A percentile compares a stretch with the other conserved stretches of the same genome.
Evolutionary conservation across 2,888 invertebrate species (phyloP).

Genomic region (Saturnia pavonia): DNA sequence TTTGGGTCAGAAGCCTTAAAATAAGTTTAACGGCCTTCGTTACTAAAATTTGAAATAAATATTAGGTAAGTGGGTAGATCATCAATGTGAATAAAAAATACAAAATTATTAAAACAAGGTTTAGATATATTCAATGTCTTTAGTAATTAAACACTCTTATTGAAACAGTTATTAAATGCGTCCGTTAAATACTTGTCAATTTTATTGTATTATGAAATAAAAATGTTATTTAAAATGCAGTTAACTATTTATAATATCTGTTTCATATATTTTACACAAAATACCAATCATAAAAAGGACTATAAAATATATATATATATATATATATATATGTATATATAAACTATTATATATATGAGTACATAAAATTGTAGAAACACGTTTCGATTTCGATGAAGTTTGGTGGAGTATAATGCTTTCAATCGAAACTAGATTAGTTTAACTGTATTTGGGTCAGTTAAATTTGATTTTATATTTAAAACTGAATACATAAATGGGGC

Average conservation of each 20-base stretch:
- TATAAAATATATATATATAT: not conserved
- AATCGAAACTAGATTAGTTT: constrained; percentile 57
- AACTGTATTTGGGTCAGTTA: constrained; percentile 60
- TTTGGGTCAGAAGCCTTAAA: constrained; percentile 10
- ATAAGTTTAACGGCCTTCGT: not conserved
- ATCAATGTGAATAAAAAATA: not conserved
- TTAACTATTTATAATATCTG: not conserved
- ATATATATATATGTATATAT: too few species aligned
- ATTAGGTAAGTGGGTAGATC: not conserved
- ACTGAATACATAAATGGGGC: constrained; percentile 26
- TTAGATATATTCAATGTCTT: not conserved
- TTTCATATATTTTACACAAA: not conserved
- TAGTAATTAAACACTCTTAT: too few species aligned
- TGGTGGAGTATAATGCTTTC: constrained; percentile 47
- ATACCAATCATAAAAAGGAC: not conserved
- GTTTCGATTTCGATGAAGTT: constrained; percentile 54
- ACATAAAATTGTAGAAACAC: constrained; percentile 64
- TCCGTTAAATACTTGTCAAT: too few species aligned
- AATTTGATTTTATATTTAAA: constrained; percentile 54
- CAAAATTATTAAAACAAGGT: not conserved
- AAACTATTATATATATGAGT: constrained; percentile 43
- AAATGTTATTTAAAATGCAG: not conserved
- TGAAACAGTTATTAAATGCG: too few species aligned
- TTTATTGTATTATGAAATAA: not conserved
- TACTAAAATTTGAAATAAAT: not conserved